phyloP scores from a whole-genome alignment of 2,113 vertebrate genomes.

The Condylura cristata region DNA sequence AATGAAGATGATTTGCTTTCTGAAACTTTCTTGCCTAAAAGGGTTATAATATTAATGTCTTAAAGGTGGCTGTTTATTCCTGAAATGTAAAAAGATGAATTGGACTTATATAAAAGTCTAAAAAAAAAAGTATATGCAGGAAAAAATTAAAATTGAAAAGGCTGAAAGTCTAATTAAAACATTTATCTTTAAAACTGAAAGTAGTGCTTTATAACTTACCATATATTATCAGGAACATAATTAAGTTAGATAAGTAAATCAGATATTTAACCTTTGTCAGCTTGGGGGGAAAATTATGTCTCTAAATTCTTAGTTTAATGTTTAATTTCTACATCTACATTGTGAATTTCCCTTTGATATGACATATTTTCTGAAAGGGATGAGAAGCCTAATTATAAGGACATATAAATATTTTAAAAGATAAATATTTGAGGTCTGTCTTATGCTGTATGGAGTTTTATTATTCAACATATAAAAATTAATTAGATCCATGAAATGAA shows the following conservation, averaged over 20 bases:
- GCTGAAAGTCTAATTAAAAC: constrained; percentile 17
- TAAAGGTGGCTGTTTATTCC: neutral
- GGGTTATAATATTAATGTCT: neutral
- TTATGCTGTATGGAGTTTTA: constrained; percentile 13
- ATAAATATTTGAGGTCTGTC: constrained; percentile 19
- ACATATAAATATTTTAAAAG: constrained; percentile 25
- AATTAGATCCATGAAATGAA: constrained; percentile 24
- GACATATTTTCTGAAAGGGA: neutral
- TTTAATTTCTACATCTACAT: neutral
- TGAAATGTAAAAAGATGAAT: constrained; percentile 34
- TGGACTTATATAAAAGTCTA: constrained; percentile 4
- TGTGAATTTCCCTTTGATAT: neutral
- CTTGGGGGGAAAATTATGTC: neutral
- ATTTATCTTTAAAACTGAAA: constrained; percentile 22
- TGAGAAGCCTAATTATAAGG: neutral
- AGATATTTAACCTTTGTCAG: neutral
- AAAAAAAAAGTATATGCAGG: neutral
- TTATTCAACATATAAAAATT: constrained; percentile 35
- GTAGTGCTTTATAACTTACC: constrained; percentile 28
- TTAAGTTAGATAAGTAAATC: constrained; percentile 9
- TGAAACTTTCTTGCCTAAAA: neutral
- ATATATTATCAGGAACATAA: neutral
- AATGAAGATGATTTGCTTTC: neutral
- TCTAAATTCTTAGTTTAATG: constrained; percentile 16
- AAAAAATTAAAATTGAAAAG: constrained; percentile 17